Conservation (phyloP, 2,113 vertebrate genomes). For the Gymnobelideus leadbeateri region DNA sequence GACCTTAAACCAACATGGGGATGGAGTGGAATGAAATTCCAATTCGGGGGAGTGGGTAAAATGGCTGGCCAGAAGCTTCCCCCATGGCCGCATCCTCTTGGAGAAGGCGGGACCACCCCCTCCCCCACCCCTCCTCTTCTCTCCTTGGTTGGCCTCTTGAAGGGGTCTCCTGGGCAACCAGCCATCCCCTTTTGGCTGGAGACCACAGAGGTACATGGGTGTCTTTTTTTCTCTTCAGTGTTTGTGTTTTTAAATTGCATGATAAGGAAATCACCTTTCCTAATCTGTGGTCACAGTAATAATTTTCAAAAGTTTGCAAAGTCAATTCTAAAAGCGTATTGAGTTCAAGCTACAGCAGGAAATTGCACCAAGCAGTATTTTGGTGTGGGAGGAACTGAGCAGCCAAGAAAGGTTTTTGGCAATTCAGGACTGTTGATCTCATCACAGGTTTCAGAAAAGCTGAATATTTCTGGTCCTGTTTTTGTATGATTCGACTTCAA, state of each 20-base stretch:
- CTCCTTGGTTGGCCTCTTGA: neutral
- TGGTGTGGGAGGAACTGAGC: no score
- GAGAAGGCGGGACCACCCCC: neutral
- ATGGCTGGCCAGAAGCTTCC: neutral
- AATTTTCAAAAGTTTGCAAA: neutral
- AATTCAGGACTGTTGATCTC: no score
- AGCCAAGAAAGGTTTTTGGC: neutral
- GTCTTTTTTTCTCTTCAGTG: neutral
- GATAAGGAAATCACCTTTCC: neutral
- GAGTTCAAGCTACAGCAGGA: neutral
- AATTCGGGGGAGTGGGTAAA: accelerated
- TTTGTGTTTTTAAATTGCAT: neutral
- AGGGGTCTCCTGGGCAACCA: neutral
- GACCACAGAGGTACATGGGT: no score
- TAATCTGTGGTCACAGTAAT: no score
- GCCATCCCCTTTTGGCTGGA: no score
- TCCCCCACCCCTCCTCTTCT: no score
- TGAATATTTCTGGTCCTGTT: neutral
- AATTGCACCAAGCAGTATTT: no score
- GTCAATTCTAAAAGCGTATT: no score
- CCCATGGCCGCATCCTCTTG: neutral
- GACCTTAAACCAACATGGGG: no score
- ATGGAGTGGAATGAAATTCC: neutral
- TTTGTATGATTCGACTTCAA: neutral
- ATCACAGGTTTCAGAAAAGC: neutral